Evolutionary conservation across 2,888 invertebrate genomes (phyloP), one percentile per base, ranked within the genome.

Genomic region (Melanargia galathea): DNA sequence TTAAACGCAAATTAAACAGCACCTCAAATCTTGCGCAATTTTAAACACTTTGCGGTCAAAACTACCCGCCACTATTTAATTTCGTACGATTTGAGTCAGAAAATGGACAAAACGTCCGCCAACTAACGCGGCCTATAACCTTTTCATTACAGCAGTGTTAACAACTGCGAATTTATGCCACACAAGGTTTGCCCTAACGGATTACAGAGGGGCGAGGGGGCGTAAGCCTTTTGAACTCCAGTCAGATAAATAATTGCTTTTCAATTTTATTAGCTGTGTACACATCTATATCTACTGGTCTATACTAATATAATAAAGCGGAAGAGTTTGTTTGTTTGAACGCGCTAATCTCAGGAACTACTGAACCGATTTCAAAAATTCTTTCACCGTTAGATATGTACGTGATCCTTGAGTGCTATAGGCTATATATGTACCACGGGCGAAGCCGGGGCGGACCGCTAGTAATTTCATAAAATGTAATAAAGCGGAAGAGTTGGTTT

Each of bases 61-160:
- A 18, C 49, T 30, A 30, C 52, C 6, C 16, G 20, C 52, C 20
- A 26, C 55, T 40, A 24, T 26, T n/a, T 55, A 26, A 40, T 55
- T 40, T 26, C 40, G 38, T 35, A 55, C 24, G 40, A 55, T 43
- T 55, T 55, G 40, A 43, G 40, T 40, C 24, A 55, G 40, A 55
- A 26, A 55, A 43, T 40, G 10, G 24, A 24, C 55, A 55, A 55
- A 55, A 40, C 40, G 40, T 55, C 10, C 8, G 3, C 24, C 38
- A 26, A 55, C 55, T 16, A 55, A 55, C 55, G 11, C 55, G 24
- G 40, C 38, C 54, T 55, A 51, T 49, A 20, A 13, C 16, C 52
- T 55, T 26, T 55, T 55, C 55, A 55, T 55, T 55, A 43, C 5
- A 43, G 24, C 7, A 55, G 40, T 55, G 55, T 26, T 24, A 55